Evolutionary conservation across 2,888 invertebrate genomes (phyloP), one percentile per base, ranked within the genome.

Genomic region (Hylaea fasciaria): DNA sequence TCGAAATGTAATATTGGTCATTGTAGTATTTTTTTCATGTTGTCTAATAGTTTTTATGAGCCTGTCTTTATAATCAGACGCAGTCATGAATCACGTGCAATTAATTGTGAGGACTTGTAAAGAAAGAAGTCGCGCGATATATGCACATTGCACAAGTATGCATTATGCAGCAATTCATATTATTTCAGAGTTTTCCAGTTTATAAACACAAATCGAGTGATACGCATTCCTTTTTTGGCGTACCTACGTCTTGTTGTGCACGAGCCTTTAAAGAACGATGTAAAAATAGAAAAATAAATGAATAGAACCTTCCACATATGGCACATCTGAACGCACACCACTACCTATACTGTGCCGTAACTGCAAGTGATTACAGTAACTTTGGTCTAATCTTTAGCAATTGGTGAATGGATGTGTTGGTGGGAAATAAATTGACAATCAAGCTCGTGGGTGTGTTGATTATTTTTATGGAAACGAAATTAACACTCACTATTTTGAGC

Each of bases 241-340:
- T 32, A 32, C 9, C 4, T 28, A 32, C 3, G 32, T 10, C 32
- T 32, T 9, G 9, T 5, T 58, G 43, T 68, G 62, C 63, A 69
- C 58, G 53, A 55, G 50, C 29, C 64, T 65, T 74, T 76, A 75
- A 73, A n/a, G 8, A 29, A 12, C n/a, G 11, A 32, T 4, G 13
- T 47, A 52, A 37, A 78, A 78, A 79, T 80, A 78, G 70, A 74
- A 68, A 77, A 74, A 79, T 76, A 76, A 76, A 82, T 80, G 73
- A 73, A 76, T 70, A 77, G 69, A 73, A 66, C 74, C 69, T 72
- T 69, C 65, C 48, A 49, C 55, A 61, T 45, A 45, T 54, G n/a
- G 49, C 61, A 57, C 61, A 62, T 68, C 66, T 60, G 52, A 50
- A 16, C 9, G 1, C 22, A 40, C 3, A 50, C 59, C 49, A 28